These are phyloP conservation scores for Anaspis maculata DNA, from an alignment of 2,888 invertebrate genomes.

Conservation along the genomic window DNA sequence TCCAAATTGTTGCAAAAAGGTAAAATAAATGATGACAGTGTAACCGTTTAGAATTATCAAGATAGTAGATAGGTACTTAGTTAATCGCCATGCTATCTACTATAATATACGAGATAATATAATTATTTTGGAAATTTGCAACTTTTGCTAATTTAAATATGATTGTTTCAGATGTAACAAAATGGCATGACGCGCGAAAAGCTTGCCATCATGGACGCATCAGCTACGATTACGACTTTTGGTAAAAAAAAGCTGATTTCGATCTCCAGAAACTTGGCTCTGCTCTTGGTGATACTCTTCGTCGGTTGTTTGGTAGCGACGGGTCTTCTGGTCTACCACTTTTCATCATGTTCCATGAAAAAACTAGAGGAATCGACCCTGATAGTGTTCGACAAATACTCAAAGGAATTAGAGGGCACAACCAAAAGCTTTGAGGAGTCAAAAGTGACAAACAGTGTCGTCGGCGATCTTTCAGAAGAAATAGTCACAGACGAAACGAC, in stretches of 20 bases:
- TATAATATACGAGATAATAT: too few species aligned
- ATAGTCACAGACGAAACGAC: slow-evolving; percentile 1
- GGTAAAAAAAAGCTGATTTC: slow-evolving; percentile 55
- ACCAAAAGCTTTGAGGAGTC: neutral
- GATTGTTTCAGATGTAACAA: too few species aligned
- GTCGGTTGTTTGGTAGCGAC: slow-evolving; percentile 58
- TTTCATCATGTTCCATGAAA: slow-evolving; percentile 55
- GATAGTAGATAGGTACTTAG: too few species aligned
- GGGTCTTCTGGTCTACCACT: slow-evolving; percentile 68
- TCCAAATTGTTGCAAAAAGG: too few species aligned
- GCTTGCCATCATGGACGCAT: too few species aligned
- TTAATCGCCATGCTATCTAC: too few species aligned
- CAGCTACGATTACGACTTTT: slow-evolving; percentile 52
- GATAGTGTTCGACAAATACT: slow-evolving; percentile 21
- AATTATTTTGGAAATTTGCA: too few species aligned
- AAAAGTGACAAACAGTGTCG: neutral
- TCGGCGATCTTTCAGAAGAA: too few species aligned
- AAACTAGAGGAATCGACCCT: slow-evolving; percentile 44
- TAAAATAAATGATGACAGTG: too few species aligned
- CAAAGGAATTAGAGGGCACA: slow-evolving; percentile 38
- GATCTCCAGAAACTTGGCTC: slow-evolving; percentile 55
- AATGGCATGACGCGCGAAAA: too few species aligned
- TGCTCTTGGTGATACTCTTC: slow-evolving; percentile 56
- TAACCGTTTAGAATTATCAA: too few species aligned
- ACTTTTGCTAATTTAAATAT: too few species aligned